A percentile compares a stretch with the other conserved stretches of the same genome.
phyloP scores from a whole-genome alignment of 2,113 vertebrate species.

The Pteropus alecto region DNA sequence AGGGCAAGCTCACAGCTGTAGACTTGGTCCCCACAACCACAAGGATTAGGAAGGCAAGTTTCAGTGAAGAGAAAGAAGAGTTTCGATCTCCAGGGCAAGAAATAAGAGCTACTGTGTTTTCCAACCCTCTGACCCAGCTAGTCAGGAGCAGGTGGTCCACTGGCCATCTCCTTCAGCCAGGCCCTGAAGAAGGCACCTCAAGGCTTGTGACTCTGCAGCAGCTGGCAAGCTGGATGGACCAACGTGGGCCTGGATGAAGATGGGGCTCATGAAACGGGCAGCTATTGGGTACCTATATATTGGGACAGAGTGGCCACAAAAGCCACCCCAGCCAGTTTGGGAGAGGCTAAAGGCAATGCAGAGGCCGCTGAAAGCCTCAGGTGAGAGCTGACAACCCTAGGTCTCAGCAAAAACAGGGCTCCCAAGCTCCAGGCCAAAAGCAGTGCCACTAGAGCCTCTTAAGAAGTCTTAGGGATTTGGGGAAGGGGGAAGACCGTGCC shows the following conservation, averaged over 20 bases:
- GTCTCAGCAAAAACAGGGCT: conserved; percentile 38
- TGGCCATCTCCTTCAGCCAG: conserved; percentile 44
- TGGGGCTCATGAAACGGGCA: conserved; percentile 52
- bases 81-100: conserved; percentile 19
- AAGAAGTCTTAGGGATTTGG: neutral
- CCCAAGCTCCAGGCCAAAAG: conserved; percentile 35
- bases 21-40: neutral
- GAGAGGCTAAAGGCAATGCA: conserved; percentile 40
- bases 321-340: conserved; percentile 45
- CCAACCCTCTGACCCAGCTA: conserved; percentile 32
- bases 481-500: conserved; percentile 60
- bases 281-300: conserved; percentile 69
- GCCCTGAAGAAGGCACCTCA: conserved; percentile 71
- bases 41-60: conserved; percentile 47
- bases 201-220: conserved; percentile 40
- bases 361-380: conserved; percentile 17
- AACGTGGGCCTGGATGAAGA: conserved; percentile 31
- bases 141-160: neutral
- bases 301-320: conserved; percentile 40
- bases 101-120: conserved; percentile 9
- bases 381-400: conserved; percentile 19
- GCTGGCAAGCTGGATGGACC: conserved; percentile 48
- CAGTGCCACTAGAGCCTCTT: conserved; percentile 17
- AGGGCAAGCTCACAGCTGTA: neutral
- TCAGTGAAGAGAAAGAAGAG: conserved; percentile 23